A percentile compares a stretch with the other conserved stretches of the same genome.
phyloP scores from a whole-genome alignment of 2,888 invertebrate genomes.

The Oxytorus armatus region DNA sequence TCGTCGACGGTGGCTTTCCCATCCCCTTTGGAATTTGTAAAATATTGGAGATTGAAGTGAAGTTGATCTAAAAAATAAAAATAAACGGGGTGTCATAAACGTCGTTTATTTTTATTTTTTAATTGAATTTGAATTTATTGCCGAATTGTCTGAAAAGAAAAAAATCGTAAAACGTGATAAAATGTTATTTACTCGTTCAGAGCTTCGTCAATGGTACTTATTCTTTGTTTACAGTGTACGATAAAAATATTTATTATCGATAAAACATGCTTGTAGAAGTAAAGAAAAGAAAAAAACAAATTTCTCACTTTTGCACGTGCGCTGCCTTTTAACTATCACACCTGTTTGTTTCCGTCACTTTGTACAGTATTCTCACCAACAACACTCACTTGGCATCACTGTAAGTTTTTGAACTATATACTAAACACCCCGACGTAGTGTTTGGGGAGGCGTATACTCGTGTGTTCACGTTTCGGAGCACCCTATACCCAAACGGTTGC shows the following conservation, averaged over 20 bases:
- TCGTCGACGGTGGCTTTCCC: too few relatives aligned
- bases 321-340: not conserved
- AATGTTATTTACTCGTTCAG: not conserved
- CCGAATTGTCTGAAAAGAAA: not conserved
- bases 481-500: conserved; percentile 47
- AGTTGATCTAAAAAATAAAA: too few relatives aligned
- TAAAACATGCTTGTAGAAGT: not conserved
- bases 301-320: not conserved
- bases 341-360: not conserved
- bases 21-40: too few relatives aligned
- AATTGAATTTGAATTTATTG: too few relatives aligned
- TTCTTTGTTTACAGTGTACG: not conserved
- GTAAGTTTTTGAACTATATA: not conserved
- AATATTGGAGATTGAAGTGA: too few relatives aligned
- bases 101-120: too few relatives aligned
- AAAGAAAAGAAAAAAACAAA: not conserved
- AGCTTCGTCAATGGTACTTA: not conserved
- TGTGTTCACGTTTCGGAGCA: conserved; percentile 6
- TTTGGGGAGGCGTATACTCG: not conserved
- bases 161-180: not conserved
- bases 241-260: not conserved
- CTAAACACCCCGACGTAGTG: not conserved
- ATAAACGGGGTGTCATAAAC: too few relatives aligned
- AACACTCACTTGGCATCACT: not conserved
- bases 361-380: not conserved